A percentile compares a stretch with the other conserved stretches of the same genome.
Evolutionary conservation across 2,797 vertebrate genomes (phyloP).

Genomic region (Enteromius viviparus): DNA sequence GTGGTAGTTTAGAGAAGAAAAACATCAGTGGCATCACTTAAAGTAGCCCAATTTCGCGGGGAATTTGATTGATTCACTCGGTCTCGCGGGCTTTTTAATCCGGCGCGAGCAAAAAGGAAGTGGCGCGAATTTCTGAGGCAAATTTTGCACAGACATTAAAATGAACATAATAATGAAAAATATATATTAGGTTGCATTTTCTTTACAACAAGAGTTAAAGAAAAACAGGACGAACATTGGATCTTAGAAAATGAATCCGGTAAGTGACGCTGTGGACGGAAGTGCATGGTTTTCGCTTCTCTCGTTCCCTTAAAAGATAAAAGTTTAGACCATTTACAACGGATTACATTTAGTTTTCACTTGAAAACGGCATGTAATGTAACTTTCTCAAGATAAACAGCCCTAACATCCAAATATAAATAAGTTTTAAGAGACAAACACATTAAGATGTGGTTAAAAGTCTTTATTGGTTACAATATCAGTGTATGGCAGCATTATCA

Average conservation of each 20-base stretch:
- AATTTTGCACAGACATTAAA: neutral
- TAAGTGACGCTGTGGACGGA: neutral
- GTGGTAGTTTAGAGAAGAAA: too few species aligned
- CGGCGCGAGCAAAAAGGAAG: neutral
- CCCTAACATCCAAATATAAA: neutral
- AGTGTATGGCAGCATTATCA: slow-evolving; percentile 94
- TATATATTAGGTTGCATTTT: neutral
- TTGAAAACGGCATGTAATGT: neutral
- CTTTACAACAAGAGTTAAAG: neutral
- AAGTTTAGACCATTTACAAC: neutral
- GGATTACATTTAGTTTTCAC: neutral
- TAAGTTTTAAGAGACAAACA: neutral
- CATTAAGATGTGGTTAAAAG: slow-evolving; percentile 87
- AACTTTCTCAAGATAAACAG: neutral
- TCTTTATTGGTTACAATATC: slow-evolving; percentile 97
- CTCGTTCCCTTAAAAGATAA: neutral
- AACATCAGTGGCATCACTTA: too few species aligned
- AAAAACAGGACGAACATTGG: neutral
- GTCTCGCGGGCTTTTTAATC: neutral
- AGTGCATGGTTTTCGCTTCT: neutral
- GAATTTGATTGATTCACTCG: neutral
- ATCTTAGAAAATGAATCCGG: neutral
- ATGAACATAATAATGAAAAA: neutral
- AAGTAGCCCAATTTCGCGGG: too few species aligned
- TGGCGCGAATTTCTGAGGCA: neutral